Evolutionary conservation across 2,888 invertebrate species (phyloP).

Genomic region (Nymphalis c-album): DNA sequence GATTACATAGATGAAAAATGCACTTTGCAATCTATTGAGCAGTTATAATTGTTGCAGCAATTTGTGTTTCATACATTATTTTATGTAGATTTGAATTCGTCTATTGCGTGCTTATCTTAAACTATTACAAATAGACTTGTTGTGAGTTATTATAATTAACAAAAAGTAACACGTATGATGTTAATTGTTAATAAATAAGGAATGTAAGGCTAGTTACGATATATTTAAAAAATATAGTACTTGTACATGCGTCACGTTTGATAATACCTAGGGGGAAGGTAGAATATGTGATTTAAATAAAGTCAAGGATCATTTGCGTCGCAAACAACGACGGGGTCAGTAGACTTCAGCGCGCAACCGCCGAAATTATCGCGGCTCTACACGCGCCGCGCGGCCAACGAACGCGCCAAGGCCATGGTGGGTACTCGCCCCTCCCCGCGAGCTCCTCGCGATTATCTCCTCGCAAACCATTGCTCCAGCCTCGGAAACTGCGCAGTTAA

Average conservation of each 20-base stretch:
- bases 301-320: constrained; percentile 78
- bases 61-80: too few relatives aligned
- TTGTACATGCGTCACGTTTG: background rate
- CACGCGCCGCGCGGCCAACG: constrained; percentile 75
- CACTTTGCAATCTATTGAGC: background rate
- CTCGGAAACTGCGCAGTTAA: constrained; percentile 33
- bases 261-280: constrained; percentile 42
- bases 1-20: background rate
- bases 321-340: constrained; percentile 78
- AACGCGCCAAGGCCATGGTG: constrained; percentile 72
- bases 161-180: too few relatives aligned
- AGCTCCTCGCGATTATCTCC: constrained; percentile 29
- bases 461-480: constrained; percentile 33
- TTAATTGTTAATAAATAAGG: background rate
- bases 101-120: too few relatives aligned
- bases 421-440: constrained; percentile 40
- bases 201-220: too few relatives aligned
- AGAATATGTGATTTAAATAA: constrained; percentile 72
- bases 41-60: background rate
- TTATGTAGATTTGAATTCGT: too few relatives aligned
- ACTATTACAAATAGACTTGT: too few relatives aligned
- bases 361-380: constrained; percentile 77
- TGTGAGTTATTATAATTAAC: too few relatives aligned
- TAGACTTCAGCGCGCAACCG: constrained; percentile 72
- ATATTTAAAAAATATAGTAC: background rate